phyloP scores from a whole-genome alignment of 2,888 invertebrate species.

The Emesis russula region DNA sequence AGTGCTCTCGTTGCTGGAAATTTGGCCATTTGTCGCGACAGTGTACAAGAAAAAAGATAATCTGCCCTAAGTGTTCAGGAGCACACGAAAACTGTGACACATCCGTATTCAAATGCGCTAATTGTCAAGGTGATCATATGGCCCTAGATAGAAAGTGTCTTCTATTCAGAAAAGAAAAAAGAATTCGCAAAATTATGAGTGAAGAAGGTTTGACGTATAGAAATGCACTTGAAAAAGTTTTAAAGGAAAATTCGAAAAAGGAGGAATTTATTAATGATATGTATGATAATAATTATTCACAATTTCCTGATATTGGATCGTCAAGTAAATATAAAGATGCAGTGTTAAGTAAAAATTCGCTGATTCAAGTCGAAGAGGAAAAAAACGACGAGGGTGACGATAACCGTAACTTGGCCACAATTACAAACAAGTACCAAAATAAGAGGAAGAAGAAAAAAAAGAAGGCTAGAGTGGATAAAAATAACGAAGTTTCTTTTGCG shows the following conservation, averaged over 20 bases:
- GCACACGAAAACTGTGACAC: constrained; percentile 21
- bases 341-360: not conserved
- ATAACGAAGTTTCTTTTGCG: not conserved
- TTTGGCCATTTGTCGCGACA: constrained; percentile 25
- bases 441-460: not conserved
- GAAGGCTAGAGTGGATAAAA: not conserved
- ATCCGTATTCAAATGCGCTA: not conserved
- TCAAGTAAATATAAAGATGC: not conserved
- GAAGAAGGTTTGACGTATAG: not conserved
- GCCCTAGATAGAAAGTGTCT: not conserved
- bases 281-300: not conserved
- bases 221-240: not conserved
- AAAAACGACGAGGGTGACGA: not conserved
- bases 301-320: not conserved
- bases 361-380: not conserved
- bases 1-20: constrained; percentile 32
- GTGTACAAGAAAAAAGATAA: constrained; percentile 30
- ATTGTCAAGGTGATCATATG: not conserved
- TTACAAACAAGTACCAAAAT: not conserved
- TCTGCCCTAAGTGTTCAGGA: constrained; percentile 47
- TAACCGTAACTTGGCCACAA: not conserved
- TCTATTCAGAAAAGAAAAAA: not conserved
- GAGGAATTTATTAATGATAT: not conserved
- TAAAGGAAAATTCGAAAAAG: not conserved
- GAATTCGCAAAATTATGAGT: not conserved